phyloP scores from a whole-genome alignment of 2,113 vertebrate genomes.

The Mastomys natalensis region DNA sequence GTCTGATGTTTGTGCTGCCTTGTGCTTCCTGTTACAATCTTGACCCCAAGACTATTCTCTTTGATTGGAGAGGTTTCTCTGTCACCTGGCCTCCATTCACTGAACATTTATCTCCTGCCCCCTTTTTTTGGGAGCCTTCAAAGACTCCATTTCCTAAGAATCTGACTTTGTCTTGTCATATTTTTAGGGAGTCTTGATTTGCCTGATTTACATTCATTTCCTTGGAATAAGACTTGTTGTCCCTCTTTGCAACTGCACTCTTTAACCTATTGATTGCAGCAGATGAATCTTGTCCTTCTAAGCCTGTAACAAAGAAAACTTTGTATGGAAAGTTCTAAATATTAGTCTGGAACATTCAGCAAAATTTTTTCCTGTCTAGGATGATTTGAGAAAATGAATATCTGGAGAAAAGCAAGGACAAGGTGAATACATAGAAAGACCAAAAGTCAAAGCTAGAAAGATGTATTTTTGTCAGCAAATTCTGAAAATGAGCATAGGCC shows the following conservation, averaged over 20 bases:
- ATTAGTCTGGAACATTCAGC: not conserved
- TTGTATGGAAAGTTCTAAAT: not conserved
- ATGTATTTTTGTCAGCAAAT: slow-evolving; percentile 1
- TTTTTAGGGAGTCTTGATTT: not conserved
- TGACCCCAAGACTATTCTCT: not conserved
- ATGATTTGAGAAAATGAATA: not conserved
- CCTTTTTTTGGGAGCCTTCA: not conserved
- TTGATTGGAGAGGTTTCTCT: not conserved
- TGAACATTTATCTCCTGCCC: not conserved
- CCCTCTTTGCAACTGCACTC: not conserved
- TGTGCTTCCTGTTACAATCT: not conserved
- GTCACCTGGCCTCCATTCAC: not conserved
- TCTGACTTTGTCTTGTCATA: not conserved
- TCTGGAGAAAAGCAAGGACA: not conserved
- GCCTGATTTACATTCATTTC: not conserved
- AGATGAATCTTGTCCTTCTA: not conserved
- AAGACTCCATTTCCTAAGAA: not conserved
- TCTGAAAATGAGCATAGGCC: not conserved
- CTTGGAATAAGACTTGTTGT: not conserved
- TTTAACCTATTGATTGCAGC: not conserved
- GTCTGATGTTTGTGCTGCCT: not conserved
- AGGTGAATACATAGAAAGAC: not conserved
- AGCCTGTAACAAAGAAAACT: not conserved
- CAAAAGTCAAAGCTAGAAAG: not conserved
- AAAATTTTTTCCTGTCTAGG: not conserved